Evolutionary conservation across 2,888 invertebrate species (phyloP).

Genomic region (Melieria omissa): DNA sequence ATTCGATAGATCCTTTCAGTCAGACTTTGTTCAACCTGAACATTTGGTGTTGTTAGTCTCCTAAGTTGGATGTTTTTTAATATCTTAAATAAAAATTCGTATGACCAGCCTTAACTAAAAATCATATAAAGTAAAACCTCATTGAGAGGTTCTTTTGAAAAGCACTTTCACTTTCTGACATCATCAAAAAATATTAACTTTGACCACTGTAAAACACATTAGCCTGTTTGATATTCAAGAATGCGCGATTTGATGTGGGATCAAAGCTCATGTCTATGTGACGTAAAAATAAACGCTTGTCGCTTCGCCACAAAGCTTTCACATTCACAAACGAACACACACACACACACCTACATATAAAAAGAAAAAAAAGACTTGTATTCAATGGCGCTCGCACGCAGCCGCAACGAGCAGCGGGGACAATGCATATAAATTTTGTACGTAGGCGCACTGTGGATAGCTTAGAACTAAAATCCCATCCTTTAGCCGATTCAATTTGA

Average conservation of each 20-base stretch:
- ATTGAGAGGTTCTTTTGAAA: too few species aligned
- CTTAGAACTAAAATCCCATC: conserved; percentile 6
- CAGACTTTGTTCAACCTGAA: too few species aligned
- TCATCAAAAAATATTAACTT: not conserved
- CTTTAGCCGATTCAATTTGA: conserved; percentile 19
- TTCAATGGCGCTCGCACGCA: not conserved
- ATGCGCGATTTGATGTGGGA: conserved; percentile 13
- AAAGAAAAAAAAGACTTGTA: not conserved
- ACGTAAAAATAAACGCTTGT: not conserved
- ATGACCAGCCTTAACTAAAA: too few species aligned
- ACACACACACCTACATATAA: not conserved
- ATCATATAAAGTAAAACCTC: too few species aligned
- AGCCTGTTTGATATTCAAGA: conserved; percentile 14
- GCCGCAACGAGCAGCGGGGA: not conserved
- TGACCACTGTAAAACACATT: conserved; percentile 5
- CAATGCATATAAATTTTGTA: not conserved
- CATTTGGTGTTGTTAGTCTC: too few species aligned
- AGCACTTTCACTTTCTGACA: too few species aligned
- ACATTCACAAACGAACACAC: not conserved
- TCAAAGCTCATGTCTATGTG: conserved; percentile 3
- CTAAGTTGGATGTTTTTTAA: too few species aligned
- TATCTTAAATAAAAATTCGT: too few species aligned
- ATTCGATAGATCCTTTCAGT: too few species aligned
- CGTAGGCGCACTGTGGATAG: not conserved
- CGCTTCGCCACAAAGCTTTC: not conserved